Conservation (phyloP, 2,888 invertebrate species). For the Hirudinaria manillensis region DNA sequence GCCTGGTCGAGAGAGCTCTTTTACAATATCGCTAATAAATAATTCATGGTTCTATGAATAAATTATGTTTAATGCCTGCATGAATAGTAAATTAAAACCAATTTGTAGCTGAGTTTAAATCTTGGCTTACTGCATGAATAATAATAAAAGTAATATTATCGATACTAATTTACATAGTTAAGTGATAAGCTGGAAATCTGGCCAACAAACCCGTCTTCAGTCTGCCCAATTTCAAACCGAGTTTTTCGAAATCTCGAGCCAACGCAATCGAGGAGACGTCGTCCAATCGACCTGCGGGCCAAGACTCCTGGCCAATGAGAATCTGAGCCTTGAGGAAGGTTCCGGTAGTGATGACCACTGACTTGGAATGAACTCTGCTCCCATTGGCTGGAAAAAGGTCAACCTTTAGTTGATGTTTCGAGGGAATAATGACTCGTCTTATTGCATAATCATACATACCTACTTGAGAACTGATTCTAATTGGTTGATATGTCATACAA, state of each 20-base stretch:
- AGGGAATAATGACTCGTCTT: not conserved
- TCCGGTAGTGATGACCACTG: slow-evolving; percentile 78
- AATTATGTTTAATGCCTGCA: no score
- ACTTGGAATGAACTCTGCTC: slow-evolving; percentile 55
- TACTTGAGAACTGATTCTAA: not conserved
- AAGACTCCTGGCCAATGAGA: slow-evolving; percentile 69
- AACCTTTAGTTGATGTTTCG: no score
- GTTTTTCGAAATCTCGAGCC: slow-evolving; percentile 63
- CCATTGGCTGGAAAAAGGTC: slow-evolving; percentile 44
- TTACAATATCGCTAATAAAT: not conserved
- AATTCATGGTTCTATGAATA: no score
- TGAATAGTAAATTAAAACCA: no score
- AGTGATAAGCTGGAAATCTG: not conserved
- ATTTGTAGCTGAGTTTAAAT: no score
- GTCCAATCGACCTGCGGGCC: slow-evolving; percentile 74
- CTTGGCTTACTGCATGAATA: no score
- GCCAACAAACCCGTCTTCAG: slow-evolving; percentile 68
- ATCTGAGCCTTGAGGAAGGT: slow-evolving; percentile 81
- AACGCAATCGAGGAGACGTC: slow-evolving; percentile 72
- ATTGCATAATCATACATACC: not conserved
- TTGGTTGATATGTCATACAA: not conserved
- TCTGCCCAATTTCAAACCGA: slow-evolving; percentile 70
- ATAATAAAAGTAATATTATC: no score
- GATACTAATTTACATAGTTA: not conserved
- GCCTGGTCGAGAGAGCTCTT: not conserved